Conservation (phyloP, 2,113 vertebrate genomes). For the Passerina amoena region DNA sequence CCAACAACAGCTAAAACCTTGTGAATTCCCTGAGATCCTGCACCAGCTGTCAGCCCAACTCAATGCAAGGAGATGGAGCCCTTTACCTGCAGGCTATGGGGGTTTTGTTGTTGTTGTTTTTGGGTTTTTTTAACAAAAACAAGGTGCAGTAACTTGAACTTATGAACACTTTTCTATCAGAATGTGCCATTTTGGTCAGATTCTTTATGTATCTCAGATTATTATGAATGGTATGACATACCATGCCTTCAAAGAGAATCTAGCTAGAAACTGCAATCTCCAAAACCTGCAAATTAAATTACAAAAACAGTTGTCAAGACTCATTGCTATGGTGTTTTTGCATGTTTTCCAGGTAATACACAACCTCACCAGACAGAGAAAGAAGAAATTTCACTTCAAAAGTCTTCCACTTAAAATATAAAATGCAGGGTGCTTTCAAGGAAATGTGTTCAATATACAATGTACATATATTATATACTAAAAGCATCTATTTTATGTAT, state of each 20-base stretch:
- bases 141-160: neutral
- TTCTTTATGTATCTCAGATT: neutral
- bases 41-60: neutral
- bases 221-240: neutral
- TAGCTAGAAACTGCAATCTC: neutral
- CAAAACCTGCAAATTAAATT: neutral
- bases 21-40: neutral
- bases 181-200: neutral
- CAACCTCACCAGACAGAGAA: neutral
- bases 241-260: neutral
- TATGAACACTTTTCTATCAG: neutral
- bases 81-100: fast-evolving
- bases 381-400: neutral
- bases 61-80: neutral
- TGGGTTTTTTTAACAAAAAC: neutral
- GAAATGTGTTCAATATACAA: neutral
- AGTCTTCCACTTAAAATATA: neutral
- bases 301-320: neutral
- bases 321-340: neutral
- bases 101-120: no score
- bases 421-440: neutral
- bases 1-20: neutral
- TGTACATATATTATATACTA: neutral
- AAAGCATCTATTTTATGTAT: neutral
- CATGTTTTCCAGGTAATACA: neutral